Percentiles rank a stretch among this genome's conserved stretches.
phyloP scores from a whole-genome alignment of 2,888 invertebrate species.

The Arrhopalites spinosus region DNA sequence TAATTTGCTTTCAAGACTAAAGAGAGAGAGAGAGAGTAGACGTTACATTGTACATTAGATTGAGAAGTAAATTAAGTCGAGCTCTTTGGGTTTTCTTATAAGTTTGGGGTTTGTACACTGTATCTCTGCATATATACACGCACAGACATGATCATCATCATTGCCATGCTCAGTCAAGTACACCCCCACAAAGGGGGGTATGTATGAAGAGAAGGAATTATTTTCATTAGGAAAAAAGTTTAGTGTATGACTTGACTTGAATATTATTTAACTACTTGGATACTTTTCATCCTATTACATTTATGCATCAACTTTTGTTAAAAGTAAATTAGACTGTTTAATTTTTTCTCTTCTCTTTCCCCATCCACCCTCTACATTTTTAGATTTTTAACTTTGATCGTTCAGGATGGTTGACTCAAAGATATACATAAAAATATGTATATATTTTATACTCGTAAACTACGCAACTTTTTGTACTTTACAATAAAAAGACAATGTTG shows the following conservation, averaged over 20 bases:
- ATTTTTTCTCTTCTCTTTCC: background rate
- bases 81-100: background rate
- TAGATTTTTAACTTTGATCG: slow-evolving; percentile 16
- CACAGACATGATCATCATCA: background rate
- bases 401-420: slow-evolving; percentile 15
- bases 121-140: background rate
- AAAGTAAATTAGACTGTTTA: slow-evolving; percentile 13
- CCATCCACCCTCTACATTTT: background rate
- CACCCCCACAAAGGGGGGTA: background rate
- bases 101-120: no score
- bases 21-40: background rate
- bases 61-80: slow-evolving; percentile 3
- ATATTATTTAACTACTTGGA: no score
- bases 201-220: background rate
- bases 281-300: no score
- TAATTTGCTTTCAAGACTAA: slow-evolving; percentile 11
- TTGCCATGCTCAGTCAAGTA: background rate
- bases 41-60: background rate
- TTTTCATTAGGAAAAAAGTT: background rate
- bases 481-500: no score
- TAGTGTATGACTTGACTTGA: no score
- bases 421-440: background rate
- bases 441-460: background rate
- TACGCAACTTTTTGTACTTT: no score
- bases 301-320: no score